phyloP scores from a whole-genome alignment of 92 coral and sea anemone species.

The Epizoanthus rinbou region DNA sequence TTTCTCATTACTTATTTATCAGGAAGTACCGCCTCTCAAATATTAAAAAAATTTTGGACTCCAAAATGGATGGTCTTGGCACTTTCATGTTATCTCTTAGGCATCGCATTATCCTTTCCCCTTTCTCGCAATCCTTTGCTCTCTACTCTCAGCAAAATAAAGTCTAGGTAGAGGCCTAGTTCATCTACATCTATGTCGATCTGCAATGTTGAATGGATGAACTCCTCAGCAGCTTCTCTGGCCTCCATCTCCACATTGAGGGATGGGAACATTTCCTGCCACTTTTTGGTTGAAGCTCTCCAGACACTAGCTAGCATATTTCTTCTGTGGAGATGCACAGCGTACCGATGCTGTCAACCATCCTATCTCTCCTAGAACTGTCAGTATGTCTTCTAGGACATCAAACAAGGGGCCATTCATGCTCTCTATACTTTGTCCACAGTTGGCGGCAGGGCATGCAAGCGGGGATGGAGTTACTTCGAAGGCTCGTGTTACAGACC shows the following conservation, averaged over 20 bases:
- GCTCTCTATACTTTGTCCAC: too few species aligned
- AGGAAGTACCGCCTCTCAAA: too few species aligned
- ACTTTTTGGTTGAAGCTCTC: not conserved
- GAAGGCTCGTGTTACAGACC: slow-evolving; percentile 6
- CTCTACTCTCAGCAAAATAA: not conserved
- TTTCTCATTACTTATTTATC: too few species aligned
- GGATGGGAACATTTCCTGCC: not conserved
- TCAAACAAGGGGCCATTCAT: too few species aligned
- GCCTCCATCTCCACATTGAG: slow-evolving; percentile 7
- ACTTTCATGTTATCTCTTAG: not conserved
- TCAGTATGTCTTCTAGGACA: too few species aligned
- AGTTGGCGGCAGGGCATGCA: not conserved
- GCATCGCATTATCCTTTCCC: not conserved
- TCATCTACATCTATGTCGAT: not conserved
- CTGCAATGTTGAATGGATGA: not conserved
- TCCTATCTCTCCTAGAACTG: not conserved
- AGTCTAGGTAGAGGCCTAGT: not conserved
- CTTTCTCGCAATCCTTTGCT: not conserved
- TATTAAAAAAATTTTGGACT: not conserved
- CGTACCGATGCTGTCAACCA: not conserved
- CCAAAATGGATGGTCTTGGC: slow-evolving; percentile 7
- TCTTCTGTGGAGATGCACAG: not conserved
- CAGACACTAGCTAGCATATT: not conserved
- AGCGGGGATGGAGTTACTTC: not conserved
- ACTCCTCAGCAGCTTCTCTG: not conserved